Evolutionary conservation across 23 tunicate genomes (phyloP).

Genomic region (Aplidium turbinatum): DNA sequence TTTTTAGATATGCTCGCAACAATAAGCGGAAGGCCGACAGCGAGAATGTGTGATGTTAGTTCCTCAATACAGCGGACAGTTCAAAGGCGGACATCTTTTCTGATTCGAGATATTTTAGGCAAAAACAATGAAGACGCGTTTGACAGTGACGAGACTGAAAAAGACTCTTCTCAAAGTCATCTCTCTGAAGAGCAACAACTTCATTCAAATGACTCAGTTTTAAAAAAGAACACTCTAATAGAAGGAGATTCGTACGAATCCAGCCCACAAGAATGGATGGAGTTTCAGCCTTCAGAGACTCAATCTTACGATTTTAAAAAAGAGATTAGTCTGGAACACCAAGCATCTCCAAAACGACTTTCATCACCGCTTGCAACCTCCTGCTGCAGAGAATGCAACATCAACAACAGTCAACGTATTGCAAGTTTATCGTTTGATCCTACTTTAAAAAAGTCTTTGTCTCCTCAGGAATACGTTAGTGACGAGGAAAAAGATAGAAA

Average conservation of each 20-base stretch:
- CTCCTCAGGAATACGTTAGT: too few species aligned
- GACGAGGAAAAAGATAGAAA: too few species aligned
- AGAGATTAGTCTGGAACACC: too few species aligned
- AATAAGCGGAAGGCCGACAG: not conserved
- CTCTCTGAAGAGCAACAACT: not conserved
- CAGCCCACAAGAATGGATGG: too few species aligned
- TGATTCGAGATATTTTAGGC: constrained; percentile 75
- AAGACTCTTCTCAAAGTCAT: not conserved
- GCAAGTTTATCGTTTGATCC: too few species aligned
- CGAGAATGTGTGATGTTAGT: not conserved
- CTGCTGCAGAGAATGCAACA: constrained; percentile 23
- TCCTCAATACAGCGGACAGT: not conserved
- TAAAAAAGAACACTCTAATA: too few species aligned
- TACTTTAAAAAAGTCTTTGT: too few species aligned
- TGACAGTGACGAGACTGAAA: constrained; percentile 20
- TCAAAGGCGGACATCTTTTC: constrained; percentile 47
- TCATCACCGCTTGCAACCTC: not conserved
- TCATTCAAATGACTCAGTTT: not conserved
- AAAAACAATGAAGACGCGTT: constrained; percentile 12
- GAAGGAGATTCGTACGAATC: too few species aligned
- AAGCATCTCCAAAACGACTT: too few species aligned
- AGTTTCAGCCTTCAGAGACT: too few species aligned
- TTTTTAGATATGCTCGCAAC: constrained; percentile 24
- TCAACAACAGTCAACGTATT: not conserved
- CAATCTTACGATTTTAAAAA: too few species aligned